Conservation (phyloP, 2,888 invertebrate species). For the Eilema caniola region DNA sequence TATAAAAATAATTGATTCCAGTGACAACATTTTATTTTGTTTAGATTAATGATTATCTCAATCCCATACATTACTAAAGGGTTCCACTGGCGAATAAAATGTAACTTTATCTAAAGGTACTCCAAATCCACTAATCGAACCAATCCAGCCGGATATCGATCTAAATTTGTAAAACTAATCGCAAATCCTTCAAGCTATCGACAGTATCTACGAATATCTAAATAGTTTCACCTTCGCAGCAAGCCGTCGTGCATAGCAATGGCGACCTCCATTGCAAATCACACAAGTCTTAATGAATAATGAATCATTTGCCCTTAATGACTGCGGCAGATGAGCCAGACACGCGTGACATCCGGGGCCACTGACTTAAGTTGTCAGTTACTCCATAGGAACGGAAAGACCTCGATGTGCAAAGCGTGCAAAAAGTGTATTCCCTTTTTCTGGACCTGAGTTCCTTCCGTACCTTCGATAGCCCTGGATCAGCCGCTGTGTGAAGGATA, state of each 20-base stretch:
- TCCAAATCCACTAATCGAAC: not conserved
- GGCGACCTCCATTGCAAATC: not conserved
- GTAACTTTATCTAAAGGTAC: too few relatives aligned
- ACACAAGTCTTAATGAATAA: constrained; percentile 15
- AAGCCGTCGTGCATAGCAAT: constrained; percentile 5
- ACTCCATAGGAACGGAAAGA: not conserved
- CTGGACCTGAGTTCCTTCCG: too few relatives aligned
- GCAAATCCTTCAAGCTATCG: not conserved
- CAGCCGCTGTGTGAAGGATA: too few relatives aligned
- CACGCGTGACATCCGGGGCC: constrained; percentile 15
- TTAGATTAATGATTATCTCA: too few relatives aligned
- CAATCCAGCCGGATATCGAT: not conserved
- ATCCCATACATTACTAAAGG: too few relatives aligned
- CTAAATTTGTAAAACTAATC: not conserved
- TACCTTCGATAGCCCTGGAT: too few relatives aligned
- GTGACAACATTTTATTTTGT: too few relatives aligned
- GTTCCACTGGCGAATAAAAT: too few relatives aligned
- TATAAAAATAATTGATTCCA: too few relatives aligned
- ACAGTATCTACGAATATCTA: not conserved
- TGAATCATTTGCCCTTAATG: constrained; percentile 20
- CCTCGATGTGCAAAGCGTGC: not conserved
- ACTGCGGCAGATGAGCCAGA: constrained; percentile 1
- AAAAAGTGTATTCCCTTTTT: not conserved
- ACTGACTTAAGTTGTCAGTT: not conserved
- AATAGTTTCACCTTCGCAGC: constrained; percentile 8